Evolutionary conservation across 2,888 invertebrate species (phyloP).

Genomic region (Andrena camellia): DNA sequence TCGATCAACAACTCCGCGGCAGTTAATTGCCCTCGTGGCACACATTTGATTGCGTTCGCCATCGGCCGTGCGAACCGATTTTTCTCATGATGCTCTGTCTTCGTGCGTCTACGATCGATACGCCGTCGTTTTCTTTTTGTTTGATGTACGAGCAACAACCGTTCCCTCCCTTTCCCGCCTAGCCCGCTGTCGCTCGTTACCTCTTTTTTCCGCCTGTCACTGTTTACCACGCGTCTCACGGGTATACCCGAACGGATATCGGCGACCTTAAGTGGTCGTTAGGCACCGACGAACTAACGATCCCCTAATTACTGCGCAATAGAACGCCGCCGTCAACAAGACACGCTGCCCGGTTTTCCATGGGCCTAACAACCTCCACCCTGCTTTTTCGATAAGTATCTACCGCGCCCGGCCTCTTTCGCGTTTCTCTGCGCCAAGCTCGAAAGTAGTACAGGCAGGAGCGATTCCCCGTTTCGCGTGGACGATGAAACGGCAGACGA

Average conservation of each 20-base stretch:
- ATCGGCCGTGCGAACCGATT: conserved; percentile 40
- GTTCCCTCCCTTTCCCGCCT: background rate
- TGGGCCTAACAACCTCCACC: conserved; percentile 47
- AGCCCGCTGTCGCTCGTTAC: conserved; percentile 27
- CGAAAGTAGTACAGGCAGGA: background rate
- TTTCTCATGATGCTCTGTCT: conserved; percentile 41
- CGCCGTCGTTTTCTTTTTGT: conserved; percentile 17
- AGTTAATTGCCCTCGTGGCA: conserved; percentile 66
- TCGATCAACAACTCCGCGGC: conserved; percentile 44
- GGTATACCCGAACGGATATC: conserved; percentile 38
- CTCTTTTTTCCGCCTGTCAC: conserved; percentile 29
- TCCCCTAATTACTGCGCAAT: conserved; percentile 65
- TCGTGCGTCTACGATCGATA: conserved; percentile 31
- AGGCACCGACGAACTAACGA: conserved; percentile 55
- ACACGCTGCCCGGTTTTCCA: conserved; percentile 27
- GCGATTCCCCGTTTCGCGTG: background rate
- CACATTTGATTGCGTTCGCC: conserved; percentile 52
- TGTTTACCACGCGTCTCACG: conserved; percentile 12
- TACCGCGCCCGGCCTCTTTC: conserved; percentile 1
- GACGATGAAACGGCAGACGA: conserved; percentile 2
- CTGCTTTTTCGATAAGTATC: conserved; percentile 44
- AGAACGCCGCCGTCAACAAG: conserved; percentile 42
- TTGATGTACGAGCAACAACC: background rate
- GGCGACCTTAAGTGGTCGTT: conserved; percentile 61
- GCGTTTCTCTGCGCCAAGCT: background rate